Evolutionary conservation across 1,140 invertebrate genomes (phyloP).

Genomic region (Cyrtorhinus lividipennis): DNA sequence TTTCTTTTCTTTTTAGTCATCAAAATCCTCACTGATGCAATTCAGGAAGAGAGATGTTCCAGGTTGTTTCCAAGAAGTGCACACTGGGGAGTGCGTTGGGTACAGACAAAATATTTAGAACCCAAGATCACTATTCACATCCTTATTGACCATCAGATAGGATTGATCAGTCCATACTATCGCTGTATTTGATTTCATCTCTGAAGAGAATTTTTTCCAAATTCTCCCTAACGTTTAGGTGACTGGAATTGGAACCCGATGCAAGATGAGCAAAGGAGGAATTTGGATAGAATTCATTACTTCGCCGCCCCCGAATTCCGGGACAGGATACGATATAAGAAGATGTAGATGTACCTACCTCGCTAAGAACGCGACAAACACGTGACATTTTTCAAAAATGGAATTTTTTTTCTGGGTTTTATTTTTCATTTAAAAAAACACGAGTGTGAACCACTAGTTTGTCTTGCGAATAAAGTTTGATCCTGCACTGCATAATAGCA

Average conservation of each 20-base stretch:
- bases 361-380: neutral
- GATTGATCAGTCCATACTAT: too few species aligned
- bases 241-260: neutral
- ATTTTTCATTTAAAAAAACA: neutral
- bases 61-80: too few species aligned
- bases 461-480: neutral
- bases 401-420: neutral
- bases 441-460: constrained; percentile 3
- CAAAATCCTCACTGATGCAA: too few species aligned
- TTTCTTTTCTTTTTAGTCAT: too few species aligned
- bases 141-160: too few species aligned
- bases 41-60: too few species aligned
- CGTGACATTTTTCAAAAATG: neutral
- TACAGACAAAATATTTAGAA: too few species aligned
- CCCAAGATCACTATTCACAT: too few species aligned
- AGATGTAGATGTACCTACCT: too few species aligned
- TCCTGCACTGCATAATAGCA: neutral
- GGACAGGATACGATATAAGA: neutral
- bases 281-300: neutral
- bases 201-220: too few species aligned
- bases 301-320: neutral
- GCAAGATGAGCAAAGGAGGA: neutral
- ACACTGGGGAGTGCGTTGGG: too few species aligned
- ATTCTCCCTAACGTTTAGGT: constrained; percentile 1
- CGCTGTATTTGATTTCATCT: too few species aligned